Base-by-base conservation (phyloP, 2,888 invertebrate genomes). In the Amphipyra tragopoginis region DNA sequence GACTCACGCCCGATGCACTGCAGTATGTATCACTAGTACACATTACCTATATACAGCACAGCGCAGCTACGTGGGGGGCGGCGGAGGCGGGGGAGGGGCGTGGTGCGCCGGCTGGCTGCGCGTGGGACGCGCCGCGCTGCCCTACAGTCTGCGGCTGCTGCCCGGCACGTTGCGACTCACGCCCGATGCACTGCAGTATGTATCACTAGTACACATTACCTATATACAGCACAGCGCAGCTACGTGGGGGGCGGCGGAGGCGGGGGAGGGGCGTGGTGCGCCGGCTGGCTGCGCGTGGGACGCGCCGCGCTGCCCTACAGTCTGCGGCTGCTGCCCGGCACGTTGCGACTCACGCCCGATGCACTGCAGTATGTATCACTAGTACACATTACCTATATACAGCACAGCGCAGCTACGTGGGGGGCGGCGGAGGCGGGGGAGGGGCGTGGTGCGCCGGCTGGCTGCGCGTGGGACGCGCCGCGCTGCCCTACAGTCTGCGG, bases 61-160 rank as follows among this genome's bases (percentile, higher is more conserved):
- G n/a, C n/a, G n/a, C n/a, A n/a, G 66, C 51, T 67, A 67, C 67
- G 73, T 60, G 65, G 65, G 53, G 44, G 64, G 59, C 62, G 36
- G 10, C 36, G 62, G 38, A 74, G 59, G 33, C 13, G 74, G 42
- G 26, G 63, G 38, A 52, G 60, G 61, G 34, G 77, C 34, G 15
- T 88, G 86, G 86, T 92, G 92, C 86, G 84, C 82, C 92, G 96
- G 92, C 73, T 87, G 86, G 86, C 82, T 86, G 86, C 81, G 80
- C 59, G 67, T 91, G 76, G 91, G 91, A 36, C 84, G 86, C 79
- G 88, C 89, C 56, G 82, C 82, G 62, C 71, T 90, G 86, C 90
- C 91, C 50, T 93, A 87, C 89, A 86, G 86, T 82, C 82, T 92
- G 87, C 89, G 88, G 6, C 80, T 93, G 76, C 76, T 90, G 87